Evolutionary conservation across 2,888 invertebrate species (phyloP), one percentile per base, ranked within the genome.

Genomic region (Ryuthela nishihirai): DNA sequence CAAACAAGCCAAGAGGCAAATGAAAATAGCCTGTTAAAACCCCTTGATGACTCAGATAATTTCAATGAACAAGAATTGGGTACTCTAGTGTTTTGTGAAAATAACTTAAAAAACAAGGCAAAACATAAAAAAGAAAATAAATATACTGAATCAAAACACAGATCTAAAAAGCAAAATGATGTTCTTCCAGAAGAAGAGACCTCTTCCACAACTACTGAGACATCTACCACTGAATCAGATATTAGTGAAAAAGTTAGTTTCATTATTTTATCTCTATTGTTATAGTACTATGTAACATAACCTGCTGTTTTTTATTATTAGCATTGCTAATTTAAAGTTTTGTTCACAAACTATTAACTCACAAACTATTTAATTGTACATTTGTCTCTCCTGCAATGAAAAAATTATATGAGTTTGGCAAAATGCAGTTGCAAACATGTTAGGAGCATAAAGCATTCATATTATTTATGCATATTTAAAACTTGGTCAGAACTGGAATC

Each of bases 141-240:
- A 38, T 56, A 46, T 36, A 32, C 9, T 56, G 56, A 50, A 45
- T 29, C 54, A 4, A 53, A 40, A 49, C 47, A 35, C 26, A 45
- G 32, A 39, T 25, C 46, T 38, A 56, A 58, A 43, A 50, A 49
- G 35, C 35, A 43, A 26, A 54, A 44, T 45, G 54, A 62, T 32
- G 24, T 24, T 36, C 49, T 43, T 24, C 43, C 35, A 4, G 63
- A 63, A 47, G 59, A 59, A 48, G 63, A 63, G 45, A 63, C 63
- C 9, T 63, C 59, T 17, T 63, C 63, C 21, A 63, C 63, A 20
- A 63, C 63, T 12, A 63, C 63, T 36, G 63, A 63, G 45, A 59
- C 59, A 36, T 63, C 63, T 23, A 63, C 52, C 15, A 34, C 58
- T 21, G 63, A 63, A 40, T 63, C 63, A 18, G 63, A 63, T 32